phyloP scores from a whole-genome alignment of 2,113 vertebrate genomes.

The Kryptolebias marmoratus region DNA sequence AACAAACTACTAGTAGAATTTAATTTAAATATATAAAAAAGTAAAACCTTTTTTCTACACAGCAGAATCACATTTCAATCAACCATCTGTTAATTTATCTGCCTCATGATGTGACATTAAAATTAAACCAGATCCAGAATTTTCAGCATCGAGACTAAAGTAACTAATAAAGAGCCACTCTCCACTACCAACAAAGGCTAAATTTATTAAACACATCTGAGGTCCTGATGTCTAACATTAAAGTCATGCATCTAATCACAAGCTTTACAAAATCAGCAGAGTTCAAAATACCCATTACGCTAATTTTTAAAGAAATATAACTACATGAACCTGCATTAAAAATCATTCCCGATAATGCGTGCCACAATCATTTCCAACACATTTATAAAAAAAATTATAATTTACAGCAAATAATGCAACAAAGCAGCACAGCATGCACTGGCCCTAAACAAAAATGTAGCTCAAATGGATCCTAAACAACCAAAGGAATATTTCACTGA shows the following conservation, averaged over 20 bases:
- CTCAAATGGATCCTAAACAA: background rate
- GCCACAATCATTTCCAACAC: too few species aligned
- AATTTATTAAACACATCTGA: background rate
- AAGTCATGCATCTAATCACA: constrained; percentile 30
- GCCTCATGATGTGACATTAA: background rate
- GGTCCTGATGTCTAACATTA: background rate
- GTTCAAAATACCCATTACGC: too few species aligned
- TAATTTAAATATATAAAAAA: background rate
- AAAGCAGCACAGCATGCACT: constrained; percentile 42
- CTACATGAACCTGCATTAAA: too few species aligned
- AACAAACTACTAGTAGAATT: background rate
- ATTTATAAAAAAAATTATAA: background rate
- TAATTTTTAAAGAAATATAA: too few species aligned
- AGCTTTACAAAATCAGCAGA: constrained; percentile 1
- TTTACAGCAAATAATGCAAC: background rate
- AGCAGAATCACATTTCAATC: too few species aligned
- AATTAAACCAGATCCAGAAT: background rate
- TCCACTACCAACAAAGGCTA: background rate
- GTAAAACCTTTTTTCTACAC: background rate
- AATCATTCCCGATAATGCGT: too few species aligned
- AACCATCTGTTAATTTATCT: background rate
- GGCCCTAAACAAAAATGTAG: background rate
- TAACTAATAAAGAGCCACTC: background rate
- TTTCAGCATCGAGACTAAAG: background rate
- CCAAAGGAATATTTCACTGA: background rate